phyloP scores from a whole-genome alignment of 2,888 invertebrate species.

The Timandra comae region DNA sequence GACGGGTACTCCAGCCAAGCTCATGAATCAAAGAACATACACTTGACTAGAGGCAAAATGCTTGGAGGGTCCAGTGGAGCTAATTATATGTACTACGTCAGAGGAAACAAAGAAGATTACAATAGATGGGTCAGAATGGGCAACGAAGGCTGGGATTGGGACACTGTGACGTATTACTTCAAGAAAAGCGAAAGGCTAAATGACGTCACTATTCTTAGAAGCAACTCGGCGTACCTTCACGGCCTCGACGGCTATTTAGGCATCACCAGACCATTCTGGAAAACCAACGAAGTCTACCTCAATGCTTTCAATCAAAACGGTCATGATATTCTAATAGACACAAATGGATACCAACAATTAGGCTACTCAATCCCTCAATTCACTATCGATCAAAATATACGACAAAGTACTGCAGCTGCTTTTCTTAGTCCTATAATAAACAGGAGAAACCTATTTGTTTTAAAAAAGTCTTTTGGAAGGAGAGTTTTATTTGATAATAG shows the following conservation, averaged over 20 bases:
- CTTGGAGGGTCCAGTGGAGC: constrained; percentile 80
- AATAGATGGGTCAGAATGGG: constrained; percentile 80
- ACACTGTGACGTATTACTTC: constrained; percentile 38
- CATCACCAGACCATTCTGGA: constrained; percentile 37
- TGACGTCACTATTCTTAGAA: constrained; percentile 18
- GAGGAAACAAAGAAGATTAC: constrained; percentile 80
- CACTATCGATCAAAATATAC: constrained; percentile 24
- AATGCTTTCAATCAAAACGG: constrained; percentile 39
- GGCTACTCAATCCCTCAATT: constrained; percentile 36
- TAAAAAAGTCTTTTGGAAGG: constrained; percentile 36
- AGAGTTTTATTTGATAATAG: constrained; percentile 34
- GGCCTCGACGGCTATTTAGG: constrained; percentile 31
- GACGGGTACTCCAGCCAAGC: constrained; percentile 36
- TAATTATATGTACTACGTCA: constrained; percentile 80
- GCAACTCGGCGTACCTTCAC: constrained; percentile 41
- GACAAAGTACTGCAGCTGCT: constrained; percentile 37
- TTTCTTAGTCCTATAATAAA: constrained; percentile 36
- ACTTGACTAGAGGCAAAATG: constrained; percentile 77
- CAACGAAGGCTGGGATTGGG: constrained; percentile 59
- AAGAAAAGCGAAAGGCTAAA: constrained; percentile 37
- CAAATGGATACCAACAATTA: constrained; percentile 36
- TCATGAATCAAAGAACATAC: constrained; percentile 25
- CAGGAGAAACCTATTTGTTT: constrained; percentile 38
- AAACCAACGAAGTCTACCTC: constrained; percentile 44
- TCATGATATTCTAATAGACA: constrained; percentile 31